phyloP scores from a whole-genome alignment of 1,140 invertebrate genomes.

The Popillia japonica region DNA sequence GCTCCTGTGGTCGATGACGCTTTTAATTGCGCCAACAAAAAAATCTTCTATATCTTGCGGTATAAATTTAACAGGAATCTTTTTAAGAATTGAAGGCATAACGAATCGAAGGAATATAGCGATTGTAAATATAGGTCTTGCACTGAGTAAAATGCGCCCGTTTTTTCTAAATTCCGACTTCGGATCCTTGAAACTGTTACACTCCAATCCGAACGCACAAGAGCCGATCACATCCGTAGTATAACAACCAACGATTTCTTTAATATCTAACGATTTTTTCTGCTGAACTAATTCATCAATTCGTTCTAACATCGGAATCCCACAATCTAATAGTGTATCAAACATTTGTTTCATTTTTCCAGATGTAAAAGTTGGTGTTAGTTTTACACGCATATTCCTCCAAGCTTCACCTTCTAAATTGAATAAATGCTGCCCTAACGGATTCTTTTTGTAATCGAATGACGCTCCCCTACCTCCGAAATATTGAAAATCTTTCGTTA shows the following conservation, averaged over 20 bases:
- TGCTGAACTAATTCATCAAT: not conserved
- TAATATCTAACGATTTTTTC: conserved; percentile 55
- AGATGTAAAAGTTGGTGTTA: conserved; percentile 63
- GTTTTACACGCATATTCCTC: conserved; percentile 60
- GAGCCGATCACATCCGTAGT: conserved; percentile 65
- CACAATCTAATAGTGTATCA: conserved; percentile 39
- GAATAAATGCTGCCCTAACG: conserved; percentile 63
- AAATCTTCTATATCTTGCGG: conserved; percentile 53
- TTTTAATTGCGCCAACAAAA: conserved; percentile 55
- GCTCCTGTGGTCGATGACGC: conserved; percentile 57
- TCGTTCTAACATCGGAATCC: not conserved
- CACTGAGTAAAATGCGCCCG: conserved; percentile 6
- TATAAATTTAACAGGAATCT: not conserved
- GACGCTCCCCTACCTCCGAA: conserved; percentile 63
- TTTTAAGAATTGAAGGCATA: not conserved
- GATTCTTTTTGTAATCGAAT: conserved; percentile 61
- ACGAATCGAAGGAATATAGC: not conserved
- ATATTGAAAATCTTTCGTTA: conserved; percentile 67
- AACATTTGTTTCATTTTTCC: conserved; percentile 63
- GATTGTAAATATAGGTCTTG: not conserved
- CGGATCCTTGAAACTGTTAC: conserved; percentile 59
- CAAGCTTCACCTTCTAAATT: conserved; percentile 59
- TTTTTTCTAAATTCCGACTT: conserved; percentile 58
- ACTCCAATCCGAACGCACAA: conserved; percentile 64
- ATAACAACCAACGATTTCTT: conserved; percentile 58